phyloP scores from a whole-genome alignment of 2,797 vertebrate species.

The Liparis tanakae region DNA sequence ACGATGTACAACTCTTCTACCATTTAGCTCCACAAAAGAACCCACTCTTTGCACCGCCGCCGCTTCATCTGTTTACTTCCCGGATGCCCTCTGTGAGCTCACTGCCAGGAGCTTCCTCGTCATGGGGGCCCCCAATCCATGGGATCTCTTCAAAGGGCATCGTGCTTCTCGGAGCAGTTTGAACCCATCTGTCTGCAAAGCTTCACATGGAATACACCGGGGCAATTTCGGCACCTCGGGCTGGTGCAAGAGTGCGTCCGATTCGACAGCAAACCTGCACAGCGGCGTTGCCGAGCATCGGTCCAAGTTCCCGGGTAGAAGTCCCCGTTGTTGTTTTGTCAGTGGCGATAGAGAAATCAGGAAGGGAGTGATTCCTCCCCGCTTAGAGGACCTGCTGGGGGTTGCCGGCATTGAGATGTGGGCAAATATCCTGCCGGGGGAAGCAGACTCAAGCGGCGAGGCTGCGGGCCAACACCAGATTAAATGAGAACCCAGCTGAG shows the following conservation, averaged over 20 bases:
- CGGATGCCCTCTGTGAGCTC: neutral
- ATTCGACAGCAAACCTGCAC: constrained; percentile 48
- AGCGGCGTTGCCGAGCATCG: constrained; percentile 43
- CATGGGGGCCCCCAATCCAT: neutral
- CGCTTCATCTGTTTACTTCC: neutral
- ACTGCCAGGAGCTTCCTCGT: neutral
- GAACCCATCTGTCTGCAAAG: constrained; percentile 27
- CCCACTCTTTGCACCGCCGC: neutral
- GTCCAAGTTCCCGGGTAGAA: constrained; percentile 28
- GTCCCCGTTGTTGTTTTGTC: constrained; percentile 39
- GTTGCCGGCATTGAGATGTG: constrained; percentile 19
- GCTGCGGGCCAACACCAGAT: neutral
- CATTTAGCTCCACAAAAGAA: neutral
- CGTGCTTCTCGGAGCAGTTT: constrained; percentile 22
- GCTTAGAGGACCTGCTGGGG: constrained; percentile 7
- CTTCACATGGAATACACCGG: neutral
- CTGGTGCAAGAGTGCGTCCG: constrained; percentile 26
- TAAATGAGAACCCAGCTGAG: constrained; percentile 1
- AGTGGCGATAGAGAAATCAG: constrained; percentile 28
- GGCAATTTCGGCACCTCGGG: constrained; percentile 21
- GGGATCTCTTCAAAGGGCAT: constrained; percentile 15
- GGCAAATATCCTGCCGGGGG: constrained; percentile 23
- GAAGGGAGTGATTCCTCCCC: constrained; percentile 31
- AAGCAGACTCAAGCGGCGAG: neutral
- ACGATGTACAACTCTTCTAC: constrained; percentile 9